phyloP scores from a whole-genome alignment of 2,888 invertebrate genomes.

The Aspidiotus destructor region DNA sequence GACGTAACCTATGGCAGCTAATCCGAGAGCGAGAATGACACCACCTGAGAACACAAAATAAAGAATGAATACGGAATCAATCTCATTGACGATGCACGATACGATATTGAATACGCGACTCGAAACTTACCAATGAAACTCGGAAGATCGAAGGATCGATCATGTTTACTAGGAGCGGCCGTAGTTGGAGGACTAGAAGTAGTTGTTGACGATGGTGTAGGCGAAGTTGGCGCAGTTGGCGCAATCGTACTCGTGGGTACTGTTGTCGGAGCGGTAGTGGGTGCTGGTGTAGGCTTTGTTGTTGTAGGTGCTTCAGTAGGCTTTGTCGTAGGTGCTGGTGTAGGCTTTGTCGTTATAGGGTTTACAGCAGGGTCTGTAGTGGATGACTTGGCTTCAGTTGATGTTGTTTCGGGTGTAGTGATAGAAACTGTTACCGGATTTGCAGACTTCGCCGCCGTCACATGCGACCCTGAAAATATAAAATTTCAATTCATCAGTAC shows the following conservation, averaged over 20 bases:
- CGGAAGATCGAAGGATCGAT: background rate
- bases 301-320: no score
- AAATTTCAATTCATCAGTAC: no score
- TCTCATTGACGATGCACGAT: background rate
- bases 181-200: background rate
- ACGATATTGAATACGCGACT: background rate
- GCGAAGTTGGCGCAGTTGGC: background rate
- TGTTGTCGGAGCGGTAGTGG: background rate
- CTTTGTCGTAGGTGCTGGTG: background rate
- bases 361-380: no score
- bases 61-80: no score
- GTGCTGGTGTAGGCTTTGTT: background rate
- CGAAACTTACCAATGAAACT: constrained; percentile 1
- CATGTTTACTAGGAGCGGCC: background rate
- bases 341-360: background rate
- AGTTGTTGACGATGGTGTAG: background rate
- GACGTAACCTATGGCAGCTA: constrained; percentile 69
- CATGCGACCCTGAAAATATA: no score
- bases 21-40: constrained; percentile 66
- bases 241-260: background rate
- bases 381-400: no score
- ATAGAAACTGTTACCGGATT: no score
- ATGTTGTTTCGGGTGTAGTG: no score
- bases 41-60: constrained; percentile 52
- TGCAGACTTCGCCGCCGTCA: no score